phyloP scores from a whole-genome alignment of 2,797 vertebrate genomes.

The Nannoperca obscura region DNA sequence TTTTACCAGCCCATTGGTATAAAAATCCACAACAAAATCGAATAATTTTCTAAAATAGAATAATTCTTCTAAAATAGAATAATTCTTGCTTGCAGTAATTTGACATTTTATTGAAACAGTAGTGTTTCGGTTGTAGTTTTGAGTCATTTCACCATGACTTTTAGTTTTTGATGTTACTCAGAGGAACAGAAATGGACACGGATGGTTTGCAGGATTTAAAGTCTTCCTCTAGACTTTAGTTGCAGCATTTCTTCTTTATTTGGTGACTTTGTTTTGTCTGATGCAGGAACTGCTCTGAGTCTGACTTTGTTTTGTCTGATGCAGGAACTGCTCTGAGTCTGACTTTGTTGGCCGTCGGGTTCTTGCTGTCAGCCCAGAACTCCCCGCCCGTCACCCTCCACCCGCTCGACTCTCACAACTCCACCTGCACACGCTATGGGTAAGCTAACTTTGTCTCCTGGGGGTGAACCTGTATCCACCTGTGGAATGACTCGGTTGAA shows the following conservation, averaged over 20 bases:
- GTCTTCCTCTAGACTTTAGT: background rate
- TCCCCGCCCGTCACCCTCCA: conserved; percentile 90
- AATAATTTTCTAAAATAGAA: too few relatives aligned
- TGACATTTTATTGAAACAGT: background rate
- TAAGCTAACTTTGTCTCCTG: too few relatives aligned
- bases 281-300: conserved; percentile 90
- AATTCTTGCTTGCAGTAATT: background rate
- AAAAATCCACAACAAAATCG: background rate
- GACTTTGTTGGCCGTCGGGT: conserved; percentile 90
- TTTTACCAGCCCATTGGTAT: background rate
- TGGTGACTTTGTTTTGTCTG: background rate
- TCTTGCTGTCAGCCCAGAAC: conserved; percentile 91
- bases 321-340: conserved; percentile 92
- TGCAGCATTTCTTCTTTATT: background rate
- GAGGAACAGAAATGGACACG: background rate
- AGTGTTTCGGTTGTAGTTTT: background rate
- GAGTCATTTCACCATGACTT: background rate
- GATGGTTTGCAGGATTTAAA: background rate
- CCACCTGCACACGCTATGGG: conserved; percentile 86
- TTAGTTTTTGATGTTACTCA: background rate
- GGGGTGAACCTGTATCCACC: too few relatives aligned
- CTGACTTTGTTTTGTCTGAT: conserved; percentile 78
- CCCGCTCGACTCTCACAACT: conserved; percentile 86
- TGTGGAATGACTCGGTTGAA: too few relatives aligned
- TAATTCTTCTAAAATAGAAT: background rate